Evolutionary conservation across 2,113 vertebrate species (phyloP), one percentile per base, ranked within the genome.

Genomic region (Chrysochloris asiatica): DNA sequence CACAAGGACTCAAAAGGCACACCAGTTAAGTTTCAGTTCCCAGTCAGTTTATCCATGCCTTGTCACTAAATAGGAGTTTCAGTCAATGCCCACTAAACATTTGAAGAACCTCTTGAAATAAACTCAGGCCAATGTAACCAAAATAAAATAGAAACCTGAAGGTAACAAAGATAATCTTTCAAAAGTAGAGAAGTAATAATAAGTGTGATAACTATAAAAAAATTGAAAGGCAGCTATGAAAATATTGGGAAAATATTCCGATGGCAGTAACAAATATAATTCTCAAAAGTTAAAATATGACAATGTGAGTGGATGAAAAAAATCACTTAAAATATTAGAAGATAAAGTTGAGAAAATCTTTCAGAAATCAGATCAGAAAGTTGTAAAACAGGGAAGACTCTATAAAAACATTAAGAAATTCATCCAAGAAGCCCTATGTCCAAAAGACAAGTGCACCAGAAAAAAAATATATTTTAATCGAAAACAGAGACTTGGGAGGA

Each of bases 261-360:
- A 45, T 71, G 9, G 11, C 26, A 28, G 33, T 4, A 83, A 47
- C 65, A 77, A 28, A 83, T 83, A 38, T 1, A n/a, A 30, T 54
- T 83, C 21, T 82, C 54, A 30, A 26, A 77, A n/a, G 41, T 63
- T 56, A 48, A 84, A 86, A 92, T 63, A 69, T 86, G 47, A 72
- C 30, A 76, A 28, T 12, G 80, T 43, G 48, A 83, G 80, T 43
- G 48, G 79, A 50, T 59, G n/a, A 84, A 90, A 83, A 79, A 73
- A 36, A 61, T 48, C 30, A 54, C 26, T 61, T 79, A 41, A 90
- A 61, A 10, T 1, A 0, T 8, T 89, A 11, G 4, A 83, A 65
- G 30, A 73, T 73, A 36, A 73, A 61, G 4, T 65, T 72, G 14
- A 92, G 36, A 43, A 85, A 63, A 73, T 43, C 30, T 28, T 48